Conservation (phyloP, 2,888 invertebrate genomes). For the Apotomis turbidana region DNA sequence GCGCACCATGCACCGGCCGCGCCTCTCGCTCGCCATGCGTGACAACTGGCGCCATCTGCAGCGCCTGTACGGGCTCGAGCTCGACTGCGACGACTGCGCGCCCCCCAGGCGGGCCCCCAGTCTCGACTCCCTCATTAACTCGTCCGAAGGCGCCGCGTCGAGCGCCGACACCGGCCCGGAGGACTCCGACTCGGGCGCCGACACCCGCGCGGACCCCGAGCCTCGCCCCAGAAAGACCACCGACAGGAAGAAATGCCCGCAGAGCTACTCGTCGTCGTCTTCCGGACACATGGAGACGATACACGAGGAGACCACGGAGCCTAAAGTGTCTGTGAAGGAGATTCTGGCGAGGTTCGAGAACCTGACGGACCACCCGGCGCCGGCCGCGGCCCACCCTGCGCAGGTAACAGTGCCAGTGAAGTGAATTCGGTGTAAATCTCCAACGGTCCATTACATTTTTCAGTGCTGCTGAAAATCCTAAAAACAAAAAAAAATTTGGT, state of each 20-base stretch:
- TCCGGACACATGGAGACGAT: constrained; percentile 92
- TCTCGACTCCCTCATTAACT: constrained; percentile 87
- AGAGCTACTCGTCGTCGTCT: constrained; percentile 82
- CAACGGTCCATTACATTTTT: neutral
- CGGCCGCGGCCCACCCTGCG: constrained; percentile 55
- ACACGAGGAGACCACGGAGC: constrained; percentile 89
- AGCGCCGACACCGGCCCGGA: constrained; percentile 85
- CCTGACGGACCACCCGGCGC: constrained; percentile 74
- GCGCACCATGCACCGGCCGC: constrained; percentile 82
- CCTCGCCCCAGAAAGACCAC: constrained; percentile 56
- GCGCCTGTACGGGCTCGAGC: constrained; percentile 77
- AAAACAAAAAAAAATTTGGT: neutral
- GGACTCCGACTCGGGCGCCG: constrained; percentile 87
- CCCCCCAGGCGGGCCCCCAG: constrained; percentile 82
- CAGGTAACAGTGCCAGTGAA: constrained; percentile 51
- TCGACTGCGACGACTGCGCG: constrained; percentile 64
- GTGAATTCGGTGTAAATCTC: constrained; percentile 19
- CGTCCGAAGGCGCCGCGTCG: constrained; percentile 86
- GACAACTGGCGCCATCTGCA: constrained; percentile 82
- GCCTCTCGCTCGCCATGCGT: constrained; percentile 81
- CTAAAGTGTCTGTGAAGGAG: constrained; percentile 93
- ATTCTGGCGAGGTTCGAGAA: constrained; percentile 92
- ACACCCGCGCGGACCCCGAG: constrained; percentile 80
- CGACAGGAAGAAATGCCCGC: constrained; percentile 71
- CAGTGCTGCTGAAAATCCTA: neutral